These are phyloP conservation scores for Pseudomugil tenellus DNA, from an alignment of 2,797 vertebrate genomes.

Conservation along the genomic window DNA sequence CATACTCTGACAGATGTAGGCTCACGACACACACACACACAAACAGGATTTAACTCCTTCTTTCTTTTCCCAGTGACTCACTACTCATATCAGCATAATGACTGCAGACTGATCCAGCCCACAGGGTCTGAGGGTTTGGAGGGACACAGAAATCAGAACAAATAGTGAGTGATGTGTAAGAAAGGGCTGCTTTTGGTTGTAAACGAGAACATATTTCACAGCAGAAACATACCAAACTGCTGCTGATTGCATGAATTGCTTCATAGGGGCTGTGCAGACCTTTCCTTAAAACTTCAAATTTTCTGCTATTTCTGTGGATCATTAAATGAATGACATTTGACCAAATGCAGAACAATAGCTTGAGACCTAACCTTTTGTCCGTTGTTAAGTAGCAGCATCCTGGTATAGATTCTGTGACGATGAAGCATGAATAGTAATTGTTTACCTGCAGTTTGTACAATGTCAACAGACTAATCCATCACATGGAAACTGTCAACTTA, in stretches of 20 bases:
- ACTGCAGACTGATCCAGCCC: slow-evolving; percentile 72
- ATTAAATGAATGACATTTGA: slow-evolving; percentile 67
- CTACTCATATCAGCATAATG: slow-evolving; percentile 67
- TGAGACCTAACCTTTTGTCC: slow-evolving; percentile 73
- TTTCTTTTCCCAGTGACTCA: slow-evolving; percentile 65
- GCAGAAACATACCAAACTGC: slow-evolving; percentile 23
- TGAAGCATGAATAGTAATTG: slow-evolving; percentile 81
- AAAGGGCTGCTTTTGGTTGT: slow-evolving; percentile 41
- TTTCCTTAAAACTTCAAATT: slow-evolving; percentile 14
- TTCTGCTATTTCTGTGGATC: slow-evolving; percentile 33
- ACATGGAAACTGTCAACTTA: slow-evolving; percentile 71
- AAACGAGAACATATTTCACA: slow-evolving; percentile 40
- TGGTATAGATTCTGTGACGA: slow-evolving; percentile 77
- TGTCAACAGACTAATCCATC: slow-evolving; percentile 79
- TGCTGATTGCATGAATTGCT: slow-evolving; percentile 9
- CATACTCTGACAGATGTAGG: slow-evolving; percentile 72
- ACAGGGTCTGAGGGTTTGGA: slow-evolving; percentile 55
- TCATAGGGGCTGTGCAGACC: not conserved
- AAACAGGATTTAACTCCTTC: slow-evolving; percentile 56
- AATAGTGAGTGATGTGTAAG: slow-evolving; percentile 64
- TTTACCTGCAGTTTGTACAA: slow-evolving; percentile 80
- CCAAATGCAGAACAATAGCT: slow-evolving; percentile 70
- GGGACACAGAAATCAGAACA: slow-evolving; percentile 59
- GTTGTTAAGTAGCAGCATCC: slow-evolving; percentile 76
- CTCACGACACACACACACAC: slow-evolving; percentile 40